phyloP scores from a whole-genome alignment of 2,113 vertebrate species.

The Mohoua ochrocephala region DNA sequence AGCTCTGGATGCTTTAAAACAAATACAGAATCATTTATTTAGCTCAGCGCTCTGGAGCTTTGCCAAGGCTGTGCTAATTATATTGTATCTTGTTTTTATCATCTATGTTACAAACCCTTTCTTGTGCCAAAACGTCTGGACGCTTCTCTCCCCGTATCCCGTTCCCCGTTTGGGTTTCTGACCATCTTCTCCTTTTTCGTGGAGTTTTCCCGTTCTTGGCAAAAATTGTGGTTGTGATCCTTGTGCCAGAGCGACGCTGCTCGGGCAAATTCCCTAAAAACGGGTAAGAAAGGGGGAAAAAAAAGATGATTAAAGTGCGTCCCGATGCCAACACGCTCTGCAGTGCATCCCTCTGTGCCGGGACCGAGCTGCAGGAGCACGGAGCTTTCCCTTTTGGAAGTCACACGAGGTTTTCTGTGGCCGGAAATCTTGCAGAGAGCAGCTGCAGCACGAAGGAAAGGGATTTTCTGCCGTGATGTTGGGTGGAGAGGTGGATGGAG shows the following conservation, averaged over 20 bases:
- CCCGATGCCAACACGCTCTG: neutral
- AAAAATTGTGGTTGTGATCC: neutral
- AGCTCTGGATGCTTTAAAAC: neutral
- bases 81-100: conserved; percentile 6
- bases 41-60: neutral
- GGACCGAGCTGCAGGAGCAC: fast-evolving
- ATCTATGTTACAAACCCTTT: neutral
- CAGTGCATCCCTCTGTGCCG: neutral
- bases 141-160: neutral
- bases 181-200: neutral
- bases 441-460: neutral
- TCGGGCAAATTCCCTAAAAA: neutral
- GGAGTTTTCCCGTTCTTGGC: neutral
- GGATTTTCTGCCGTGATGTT: neutral
- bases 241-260: neutral
- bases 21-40: neutral
- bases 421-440: neutral
- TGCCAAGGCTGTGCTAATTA: neutral
- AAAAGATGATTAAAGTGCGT: neutral
- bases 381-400: neutral
- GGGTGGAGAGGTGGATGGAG: neutral
- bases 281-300: neutral
- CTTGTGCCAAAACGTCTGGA: neutral
- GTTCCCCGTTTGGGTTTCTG: neutral
- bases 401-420: neutral